Evolutionary conservation across 2,113 vertebrate species (phyloP).

Genomic region (Tylochromis polylepis): DNA sequence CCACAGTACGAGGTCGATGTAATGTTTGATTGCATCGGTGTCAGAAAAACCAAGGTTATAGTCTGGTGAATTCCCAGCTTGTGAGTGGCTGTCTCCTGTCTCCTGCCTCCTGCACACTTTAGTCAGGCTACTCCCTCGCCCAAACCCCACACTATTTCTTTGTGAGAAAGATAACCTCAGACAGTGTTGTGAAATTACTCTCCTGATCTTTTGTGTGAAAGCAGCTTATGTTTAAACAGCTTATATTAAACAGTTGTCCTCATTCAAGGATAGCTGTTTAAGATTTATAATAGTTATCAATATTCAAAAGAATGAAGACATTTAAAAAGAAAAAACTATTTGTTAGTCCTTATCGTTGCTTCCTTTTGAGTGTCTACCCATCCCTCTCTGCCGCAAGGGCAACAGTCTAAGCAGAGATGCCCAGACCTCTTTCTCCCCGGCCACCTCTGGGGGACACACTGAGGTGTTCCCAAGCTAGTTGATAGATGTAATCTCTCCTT

Average conservation of each 20-base stretch:
- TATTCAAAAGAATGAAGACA: neutral
- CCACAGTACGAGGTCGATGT: neutral
- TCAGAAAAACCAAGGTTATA: neutral
- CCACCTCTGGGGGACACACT: neutral
- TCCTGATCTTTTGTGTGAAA: neutral
- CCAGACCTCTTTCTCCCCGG: neutral
- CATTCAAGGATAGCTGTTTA: neutral
- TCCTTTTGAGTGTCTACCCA: neutral
- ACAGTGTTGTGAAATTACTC: neutral
- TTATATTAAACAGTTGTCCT: neutral
- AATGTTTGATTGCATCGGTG: neutral
- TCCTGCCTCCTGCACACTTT: neutral
- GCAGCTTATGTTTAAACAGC: neutral
- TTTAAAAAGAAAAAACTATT: neutral
- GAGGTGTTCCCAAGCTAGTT: neutral
- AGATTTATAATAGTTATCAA: accelerated
- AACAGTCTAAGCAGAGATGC: neutral
- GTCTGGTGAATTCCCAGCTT: neutral
- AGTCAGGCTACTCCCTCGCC: neutral
- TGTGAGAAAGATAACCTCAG: neutral
- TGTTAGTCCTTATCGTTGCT: neutral
- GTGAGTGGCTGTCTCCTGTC: neutral
- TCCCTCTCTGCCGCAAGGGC: neutral
- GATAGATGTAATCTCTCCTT: neutral
- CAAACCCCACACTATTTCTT: neutral